A percentile compares a stretch with the other conserved stretches of the same genome.
phyloP scores from a whole-genome alignment of 2,113 vertebrate genomes.

The Cathartes aura region DNA sequence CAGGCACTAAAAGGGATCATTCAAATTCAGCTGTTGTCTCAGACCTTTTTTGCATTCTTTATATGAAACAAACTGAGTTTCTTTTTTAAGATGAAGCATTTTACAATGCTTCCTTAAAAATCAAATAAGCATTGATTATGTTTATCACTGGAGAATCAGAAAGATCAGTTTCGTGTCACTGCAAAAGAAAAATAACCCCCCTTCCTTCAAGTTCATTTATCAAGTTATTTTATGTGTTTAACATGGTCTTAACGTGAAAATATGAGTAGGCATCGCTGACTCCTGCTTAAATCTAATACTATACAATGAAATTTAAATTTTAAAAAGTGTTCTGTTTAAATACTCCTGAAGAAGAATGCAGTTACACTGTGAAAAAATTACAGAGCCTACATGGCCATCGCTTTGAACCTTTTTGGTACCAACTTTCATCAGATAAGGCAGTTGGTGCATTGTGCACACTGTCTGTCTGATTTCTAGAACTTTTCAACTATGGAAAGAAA shows the following conservation, averaged over 20 bases:
- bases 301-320: background rate
- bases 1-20: background rate
- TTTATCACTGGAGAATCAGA: background rate
- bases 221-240: background rate
- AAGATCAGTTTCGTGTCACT: background rate
- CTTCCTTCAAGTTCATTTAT: background rate
- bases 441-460: background rate
- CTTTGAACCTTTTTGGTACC: background rate
- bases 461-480: background rate
- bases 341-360: background rate
- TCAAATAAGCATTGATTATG: background rate
- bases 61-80: background rate
- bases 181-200: background rate
- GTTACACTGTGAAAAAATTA: background rate
- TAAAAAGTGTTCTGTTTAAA: background rate
- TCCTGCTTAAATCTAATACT: background rate
- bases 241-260: background rate
- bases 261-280: background rate
- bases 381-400: background rate
- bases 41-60: background rate
- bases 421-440: background rate
- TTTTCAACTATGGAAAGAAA: background rate
- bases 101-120: background rate
- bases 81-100: background rate
- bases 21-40: background rate